Percentiles rank a stretch among this genome's conserved stretches.
These are phyloP conservation scores for Myrmecobius fasciatus DNA, from an alignment of 2,113 vertebrate genomes.

Conservation along the genomic window DNA sequence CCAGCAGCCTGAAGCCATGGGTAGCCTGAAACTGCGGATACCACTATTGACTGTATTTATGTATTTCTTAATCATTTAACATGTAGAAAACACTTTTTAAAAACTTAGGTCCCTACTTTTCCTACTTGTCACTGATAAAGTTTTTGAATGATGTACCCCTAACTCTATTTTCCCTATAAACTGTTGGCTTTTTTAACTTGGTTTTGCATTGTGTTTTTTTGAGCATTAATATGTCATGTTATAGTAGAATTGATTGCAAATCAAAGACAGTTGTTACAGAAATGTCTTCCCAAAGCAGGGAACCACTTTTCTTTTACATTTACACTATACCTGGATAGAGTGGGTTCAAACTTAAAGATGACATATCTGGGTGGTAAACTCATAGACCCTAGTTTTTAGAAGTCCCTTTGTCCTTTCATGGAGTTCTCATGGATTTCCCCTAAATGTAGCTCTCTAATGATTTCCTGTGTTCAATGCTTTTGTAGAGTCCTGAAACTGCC, in stretches of 20 bases:
- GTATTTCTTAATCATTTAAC: not conserved
- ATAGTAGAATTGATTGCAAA: not conserved
- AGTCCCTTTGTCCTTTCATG: not conserved
- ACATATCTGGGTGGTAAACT: not conserved
- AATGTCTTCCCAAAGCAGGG: not conserved
- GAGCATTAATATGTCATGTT: not conserved
- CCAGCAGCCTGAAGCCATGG: not conserved
- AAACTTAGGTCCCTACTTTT: not conserved
- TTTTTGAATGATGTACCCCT: not conserved
- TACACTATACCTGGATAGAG: not conserved
- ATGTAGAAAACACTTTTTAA: not conserved
- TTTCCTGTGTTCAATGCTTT: not conserved
- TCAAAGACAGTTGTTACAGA: not conserved
- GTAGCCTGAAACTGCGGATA: not conserved
- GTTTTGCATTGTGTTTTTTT: not conserved
- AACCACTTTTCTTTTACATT: not conserved
- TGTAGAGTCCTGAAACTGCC: not conserved
- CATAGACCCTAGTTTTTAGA: not conserved
- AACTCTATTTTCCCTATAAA: not conserved
- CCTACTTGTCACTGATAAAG: not conserved
- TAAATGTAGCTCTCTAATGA: not conserved
- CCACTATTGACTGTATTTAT: not conserved
- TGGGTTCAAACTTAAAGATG: not conserved
- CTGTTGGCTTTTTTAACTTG: not conserved
- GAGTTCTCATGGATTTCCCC: not conserved